Evolutionary conservation across 2,888 invertebrate species (phyloP).

Genomic region (Hermaeophaga mercurialis): DNA sequence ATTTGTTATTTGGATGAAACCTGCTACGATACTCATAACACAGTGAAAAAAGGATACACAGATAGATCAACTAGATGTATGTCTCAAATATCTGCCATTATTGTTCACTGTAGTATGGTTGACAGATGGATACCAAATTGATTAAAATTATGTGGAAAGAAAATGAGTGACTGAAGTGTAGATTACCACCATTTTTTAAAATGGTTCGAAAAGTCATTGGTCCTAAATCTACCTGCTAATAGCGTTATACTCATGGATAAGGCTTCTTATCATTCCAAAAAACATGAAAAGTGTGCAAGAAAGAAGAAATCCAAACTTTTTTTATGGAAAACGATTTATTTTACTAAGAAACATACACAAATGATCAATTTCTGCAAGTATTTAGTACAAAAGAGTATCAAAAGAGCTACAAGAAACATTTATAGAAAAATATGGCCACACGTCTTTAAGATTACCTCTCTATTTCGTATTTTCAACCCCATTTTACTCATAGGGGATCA

Average conservation of each 20-base stretch:
- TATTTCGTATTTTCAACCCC: too few relatives aligned
- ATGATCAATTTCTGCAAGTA: too few relatives aligned
- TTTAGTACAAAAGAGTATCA: too few relatives aligned
- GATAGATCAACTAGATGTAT: background rate
- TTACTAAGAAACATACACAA: too few relatives aligned
- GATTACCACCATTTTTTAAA: slow-evolving; percentile 28
- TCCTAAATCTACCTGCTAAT: slow-evolving; percentile 28
- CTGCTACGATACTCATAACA: slow-evolving; percentile 33
- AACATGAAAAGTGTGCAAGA: slow-evolving; percentile 27
- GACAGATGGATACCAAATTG: background rate
- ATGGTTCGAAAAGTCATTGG: slow-evolving; percentile 32
- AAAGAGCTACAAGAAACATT: too few relatives aligned
- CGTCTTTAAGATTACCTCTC: too few relatives aligned
- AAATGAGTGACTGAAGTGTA: background rate
- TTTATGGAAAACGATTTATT: background rate
- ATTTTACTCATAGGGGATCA: too few relatives aligned
- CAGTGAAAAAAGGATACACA: slow-evolving; percentile 24
- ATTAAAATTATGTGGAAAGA: background rate
- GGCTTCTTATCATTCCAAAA: slow-evolving; percentile 29
- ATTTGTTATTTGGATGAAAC: slow-evolving; percentile 31
- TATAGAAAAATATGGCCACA: too few relatives aligned
- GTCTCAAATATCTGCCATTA: background rate
- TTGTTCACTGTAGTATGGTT: slow-evolving; percentile 5
- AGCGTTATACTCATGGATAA: slow-evolving; percentile 35
- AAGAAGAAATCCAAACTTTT: slow-evolving; percentile 35